Evolutionary conservation across 1,140 invertebrate species (phyloP).

Genomic region (Pomacea maculata): DNA sequence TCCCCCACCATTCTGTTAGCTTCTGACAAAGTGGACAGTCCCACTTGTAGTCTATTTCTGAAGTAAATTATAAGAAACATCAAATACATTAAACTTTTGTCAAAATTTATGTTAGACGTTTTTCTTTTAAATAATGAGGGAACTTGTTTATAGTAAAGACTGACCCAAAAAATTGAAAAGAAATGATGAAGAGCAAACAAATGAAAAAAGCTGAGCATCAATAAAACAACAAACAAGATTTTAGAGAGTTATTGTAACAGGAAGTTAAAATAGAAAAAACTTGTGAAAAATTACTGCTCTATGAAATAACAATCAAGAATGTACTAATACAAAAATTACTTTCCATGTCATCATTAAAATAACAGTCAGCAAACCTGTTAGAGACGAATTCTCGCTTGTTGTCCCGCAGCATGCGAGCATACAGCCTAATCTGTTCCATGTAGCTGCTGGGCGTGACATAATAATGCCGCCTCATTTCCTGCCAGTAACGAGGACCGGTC

Average conservation of each 20-base stretch:
- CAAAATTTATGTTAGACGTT: neutral
- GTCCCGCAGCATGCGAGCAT: conserved; percentile 64
- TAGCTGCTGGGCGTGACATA: conserved; percentile 90
- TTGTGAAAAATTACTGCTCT: too few relatives aligned
- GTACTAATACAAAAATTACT: neutral
- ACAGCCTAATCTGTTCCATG: conserved; percentile 82
- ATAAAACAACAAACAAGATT: too few relatives aligned
- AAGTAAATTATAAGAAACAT: conserved; percentile 15
- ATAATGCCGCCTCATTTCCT: conserved; percentile 82
- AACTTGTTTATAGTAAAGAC: too few relatives aligned
- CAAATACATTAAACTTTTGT: neutral
- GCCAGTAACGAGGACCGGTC: conserved; percentile 76
- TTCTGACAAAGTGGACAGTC: conserved; percentile 59
- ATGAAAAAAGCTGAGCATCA: too few relatives aligned
- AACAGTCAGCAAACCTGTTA: conserved; percentile 46
- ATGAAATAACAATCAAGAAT: too few relatives aligned
- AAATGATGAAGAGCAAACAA: too few relatives aligned
- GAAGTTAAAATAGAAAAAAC: too few relatives aligned
- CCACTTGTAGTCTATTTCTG: conserved; percentile 58
- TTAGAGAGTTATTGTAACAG: too few relatives aligned
- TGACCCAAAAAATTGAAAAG: too few relatives aligned
- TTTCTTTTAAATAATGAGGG: too few relatives aligned
- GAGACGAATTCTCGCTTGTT: conserved; percentile 60
- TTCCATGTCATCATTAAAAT: neutral
- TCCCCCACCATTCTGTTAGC: conserved; percentile 60